A percentile compares a stretch with the other conserved stretches of the same genome.
Evolutionary conservation across 2,113 vertebrate species (phyloP).

Genomic region (Eretmochelys imbricata): DNA sequence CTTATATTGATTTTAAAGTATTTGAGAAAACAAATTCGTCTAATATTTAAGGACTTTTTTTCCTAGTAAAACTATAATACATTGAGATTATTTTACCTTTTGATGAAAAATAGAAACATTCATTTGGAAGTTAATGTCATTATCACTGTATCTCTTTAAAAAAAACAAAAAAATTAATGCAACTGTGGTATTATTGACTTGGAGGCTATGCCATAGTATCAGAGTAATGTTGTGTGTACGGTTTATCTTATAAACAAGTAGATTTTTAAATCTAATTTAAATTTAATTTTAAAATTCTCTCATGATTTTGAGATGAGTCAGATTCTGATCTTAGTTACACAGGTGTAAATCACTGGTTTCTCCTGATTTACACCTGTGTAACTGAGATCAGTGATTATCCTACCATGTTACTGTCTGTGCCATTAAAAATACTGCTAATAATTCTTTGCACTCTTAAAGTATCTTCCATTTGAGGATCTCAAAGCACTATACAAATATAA

Average conservation of each 20-base stretch:
- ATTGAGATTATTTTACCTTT: constrained; percentile 35
- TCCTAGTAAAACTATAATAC: neutral
- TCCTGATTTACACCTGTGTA: neutral
- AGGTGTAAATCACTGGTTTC: fast-evolving
- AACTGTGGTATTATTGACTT: neutral
- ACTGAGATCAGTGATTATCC: neutral
- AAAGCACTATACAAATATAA: neutral
- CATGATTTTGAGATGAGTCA: neutral
- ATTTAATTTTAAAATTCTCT: neutral
- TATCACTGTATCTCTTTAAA: neutral
- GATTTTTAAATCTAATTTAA: constrained; percentile 11
- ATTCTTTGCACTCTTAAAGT: neutral
- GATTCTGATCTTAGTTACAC: neutral
- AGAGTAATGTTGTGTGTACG: neutral
- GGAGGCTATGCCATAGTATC: neutral
- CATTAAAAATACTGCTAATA: neutral
- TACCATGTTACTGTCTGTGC: neutral
- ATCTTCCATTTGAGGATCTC: neutral
- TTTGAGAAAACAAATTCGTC: neutral
- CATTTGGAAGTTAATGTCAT: neutral
- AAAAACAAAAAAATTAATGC: constrained; percentile 44
- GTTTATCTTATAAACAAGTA: constrained; percentile 1
- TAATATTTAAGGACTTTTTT: constrained; percentile 26
- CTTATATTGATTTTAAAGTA: constrained; percentile 13
- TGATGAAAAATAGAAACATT: constrained; percentile 48